Conservation (phyloP, 2,888 invertebrate genomes). For the Tortricodes alternella region DNA sequence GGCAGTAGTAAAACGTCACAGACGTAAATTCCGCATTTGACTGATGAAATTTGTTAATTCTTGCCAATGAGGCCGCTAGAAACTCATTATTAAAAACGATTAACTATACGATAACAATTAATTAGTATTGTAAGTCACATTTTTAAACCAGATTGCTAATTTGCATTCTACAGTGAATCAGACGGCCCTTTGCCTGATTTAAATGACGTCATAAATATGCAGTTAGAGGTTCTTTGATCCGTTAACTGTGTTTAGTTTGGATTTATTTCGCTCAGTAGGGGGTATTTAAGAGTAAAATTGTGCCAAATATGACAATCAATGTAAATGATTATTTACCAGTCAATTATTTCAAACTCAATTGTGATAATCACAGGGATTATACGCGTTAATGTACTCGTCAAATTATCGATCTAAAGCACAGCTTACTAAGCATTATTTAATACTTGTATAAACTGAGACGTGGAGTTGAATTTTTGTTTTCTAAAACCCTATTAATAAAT, state of each 20-base stretch:
- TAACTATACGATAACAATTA: not conserved
- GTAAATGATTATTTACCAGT: too few relatives aligned
- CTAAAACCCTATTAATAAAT: too few relatives aligned
- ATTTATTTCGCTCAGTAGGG: slow-evolving; percentile 14
- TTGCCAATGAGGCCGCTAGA: not conserved
- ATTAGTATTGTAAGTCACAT: slow-evolving; percentile 2
- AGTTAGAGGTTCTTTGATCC: slow-evolving; percentile 20
- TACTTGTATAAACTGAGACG: too few relatives aligned
- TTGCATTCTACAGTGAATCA: slow-evolving; percentile 10
- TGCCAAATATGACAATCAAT: slow-evolving; percentile 3
- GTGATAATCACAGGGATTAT: too few relatives aligned
- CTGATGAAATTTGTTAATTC: not conserved
- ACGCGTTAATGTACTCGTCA: too few relatives aligned
- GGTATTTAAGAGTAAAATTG: not conserved
- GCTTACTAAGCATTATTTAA: too few relatives aligned
- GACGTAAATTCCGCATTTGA: slow-evolving; percentile 16
- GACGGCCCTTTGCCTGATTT: not conserved
- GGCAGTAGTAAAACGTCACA: slow-evolving; percentile 3
- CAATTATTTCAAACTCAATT: too few relatives aligned
- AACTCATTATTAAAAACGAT: slow-evolving; percentile 8
- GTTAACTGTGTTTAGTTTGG: slow-evolving; percentile 10
- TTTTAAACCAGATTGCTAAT: slow-evolving; percentile 1
- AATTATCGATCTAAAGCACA: too few relatives aligned
- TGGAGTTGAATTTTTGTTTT: too few relatives aligned
- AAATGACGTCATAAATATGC: slow-evolving; percentile 10